Conservation (phyloP, 35 echinoderm and acorn worm species). For the Ophiothrix spiculata region DNA sequence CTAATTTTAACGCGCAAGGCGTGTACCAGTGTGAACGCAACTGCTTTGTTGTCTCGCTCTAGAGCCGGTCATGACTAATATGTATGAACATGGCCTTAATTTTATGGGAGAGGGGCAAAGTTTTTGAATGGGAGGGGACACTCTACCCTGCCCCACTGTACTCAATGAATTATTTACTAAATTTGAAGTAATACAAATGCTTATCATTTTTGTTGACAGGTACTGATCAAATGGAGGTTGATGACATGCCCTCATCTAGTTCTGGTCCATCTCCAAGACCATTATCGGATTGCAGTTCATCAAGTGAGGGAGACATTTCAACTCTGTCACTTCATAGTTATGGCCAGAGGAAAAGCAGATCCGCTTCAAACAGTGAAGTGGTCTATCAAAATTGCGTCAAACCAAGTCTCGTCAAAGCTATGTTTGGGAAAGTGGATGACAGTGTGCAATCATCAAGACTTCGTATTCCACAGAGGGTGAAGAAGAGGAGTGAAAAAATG, state of each 20-base stretch:
- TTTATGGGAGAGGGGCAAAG: no score
- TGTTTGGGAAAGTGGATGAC: conserved; percentile 55
- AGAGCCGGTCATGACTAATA: no score
- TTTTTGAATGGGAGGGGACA: no score
- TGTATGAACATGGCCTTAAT: no score
- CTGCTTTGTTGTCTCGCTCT: no score
- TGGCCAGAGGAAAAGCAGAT: neutral
- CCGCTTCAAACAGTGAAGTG: conserved; percentile 44
- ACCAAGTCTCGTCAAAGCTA: conserved; percentile 81
- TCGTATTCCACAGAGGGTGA: neutral
- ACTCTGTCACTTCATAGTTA: neutral
- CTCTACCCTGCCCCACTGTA: no score
- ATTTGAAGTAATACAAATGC: no score
- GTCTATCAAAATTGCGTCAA: conserved; percentile 89
- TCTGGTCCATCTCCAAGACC: conserved; percentile 70
- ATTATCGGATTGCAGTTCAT: conserved; percentile 92
- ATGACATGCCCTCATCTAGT: conserved; percentile 74
- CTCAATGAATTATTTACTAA: no score
- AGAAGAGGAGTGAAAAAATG: conserved; percentile 29
- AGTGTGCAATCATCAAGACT: neutral
- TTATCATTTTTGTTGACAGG: neutral
- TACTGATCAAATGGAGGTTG: conserved; percentile 69
- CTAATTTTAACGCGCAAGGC: no score
- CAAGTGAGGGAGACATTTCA: conserved; percentile 60
- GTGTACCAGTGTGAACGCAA: no score